Base-by-base conservation (phyloP, 2,113 vertebrate species). In the Ranitomeya imitator region DNA sequence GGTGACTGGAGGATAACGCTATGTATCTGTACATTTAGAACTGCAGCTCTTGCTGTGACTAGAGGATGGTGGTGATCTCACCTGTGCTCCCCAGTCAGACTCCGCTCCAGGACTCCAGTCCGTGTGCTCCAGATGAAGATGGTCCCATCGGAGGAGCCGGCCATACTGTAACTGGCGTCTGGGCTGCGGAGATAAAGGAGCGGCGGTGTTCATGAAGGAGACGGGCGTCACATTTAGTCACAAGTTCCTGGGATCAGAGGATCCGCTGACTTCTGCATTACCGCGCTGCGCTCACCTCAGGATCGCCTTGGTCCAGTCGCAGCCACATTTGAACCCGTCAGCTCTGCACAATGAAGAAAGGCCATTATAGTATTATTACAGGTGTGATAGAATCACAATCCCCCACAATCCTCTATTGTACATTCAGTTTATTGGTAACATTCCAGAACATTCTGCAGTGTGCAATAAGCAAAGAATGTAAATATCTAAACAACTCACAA, bases 251-350 rank as follows among this genome's bases (percentile, higher is more conserved):
- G 10, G 67, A 5, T 31, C 55, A 57, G 7, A 57, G 55, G 12
- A 57, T 9, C 55, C 55, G 7, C 1, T 55, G 54, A 12, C 54
- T 55, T 55, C 54, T n/a, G n/a, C 54, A 10, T 55, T 37, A 37
- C 8, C 4, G 0, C 23, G 11, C 6, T 26, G 71, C 7, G 37
- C 94, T 93, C 88, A 98, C 97, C 97, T 98, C 93, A 97, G 95
- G n/a, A 96, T 95, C 0, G 96, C 97, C 81, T 97, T 98, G 65
- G 96, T 97, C 95, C 96, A 96, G 90, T 98, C 97, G n/a, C 96
- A 96, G 76, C 96, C 95, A 54, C 97, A 98, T 74, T 94, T 97
- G 89, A 98, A 98, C 0, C 97, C 97, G 0, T 97, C 96, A 0
- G 96, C 95, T 89, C 97, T 97, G 89, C 51, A 45, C 37, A 52